Evolutionary conservation across 2,797 vertebrate genomes (phyloP).

Genomic region (Pempheris klunzingeri): DNA sequence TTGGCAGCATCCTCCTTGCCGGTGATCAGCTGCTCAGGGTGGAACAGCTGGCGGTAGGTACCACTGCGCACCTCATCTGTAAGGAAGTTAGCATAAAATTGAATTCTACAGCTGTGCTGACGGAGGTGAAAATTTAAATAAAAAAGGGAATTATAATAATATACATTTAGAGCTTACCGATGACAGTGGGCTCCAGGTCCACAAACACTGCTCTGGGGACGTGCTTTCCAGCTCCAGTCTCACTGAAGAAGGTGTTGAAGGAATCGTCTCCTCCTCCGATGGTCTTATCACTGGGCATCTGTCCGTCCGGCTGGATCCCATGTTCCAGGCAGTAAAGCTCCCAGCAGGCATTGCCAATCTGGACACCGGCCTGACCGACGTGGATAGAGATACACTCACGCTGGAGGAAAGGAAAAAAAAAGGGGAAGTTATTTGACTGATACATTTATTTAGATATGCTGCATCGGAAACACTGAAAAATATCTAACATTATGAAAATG

Average conservation of each 20-base stretch:
- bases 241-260: slow-evolving; percentile 78
- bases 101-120: too few species aligned
- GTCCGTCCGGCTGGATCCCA: slow-evolving; percentile 74
- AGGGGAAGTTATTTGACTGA: neutral
- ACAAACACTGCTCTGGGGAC: too few species aligned
- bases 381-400: slow-evolving; percentile 77
- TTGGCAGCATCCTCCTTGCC: slow-evolving; percentile 78
- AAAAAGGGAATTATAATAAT: too few species aligned
- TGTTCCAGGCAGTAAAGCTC: slow-evolving; percentile 71
- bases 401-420: slow-evolving; percentile 29
- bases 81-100: too few species aligned
- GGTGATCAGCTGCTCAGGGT: slow-evolving; percentile 77
- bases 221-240: slow-evolving; percentile 74
- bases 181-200: slow-evolving; percentile 69
- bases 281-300: slow-evolving; percentile 77
- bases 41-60: slow-evolving; percentile 73
- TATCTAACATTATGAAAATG: neutral
- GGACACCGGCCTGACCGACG: slow-evolving; percentile 73
- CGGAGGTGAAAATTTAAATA: too few species aligned
- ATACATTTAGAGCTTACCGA: too few species aligned
- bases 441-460: neutral
- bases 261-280: slow-evolving; percentile 74
- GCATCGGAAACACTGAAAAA: neutral
- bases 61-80: slow-evolving; percentile 73
- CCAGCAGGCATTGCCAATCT: slow-evolving; percentile 79